Base-by-base conservation (phyloP, 2,888 invertebrate species). In the Epinotia nisella region DNA sequence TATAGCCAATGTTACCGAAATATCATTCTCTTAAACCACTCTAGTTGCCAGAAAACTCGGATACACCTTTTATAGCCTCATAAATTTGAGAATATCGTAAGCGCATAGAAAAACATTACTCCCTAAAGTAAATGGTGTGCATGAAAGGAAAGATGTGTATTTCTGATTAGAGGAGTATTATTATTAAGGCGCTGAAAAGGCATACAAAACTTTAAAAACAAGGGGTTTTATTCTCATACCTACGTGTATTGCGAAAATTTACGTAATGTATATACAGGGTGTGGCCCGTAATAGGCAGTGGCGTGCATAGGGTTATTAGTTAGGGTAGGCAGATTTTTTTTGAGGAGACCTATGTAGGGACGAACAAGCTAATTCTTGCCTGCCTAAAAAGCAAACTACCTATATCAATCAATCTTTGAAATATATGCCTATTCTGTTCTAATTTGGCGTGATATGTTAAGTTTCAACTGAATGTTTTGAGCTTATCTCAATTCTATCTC, bases 1-100 rank as follows among this genome's bases (percentile, higher is more conserved):
- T 67, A 72, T 24, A 35, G 13, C 55, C 45, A 67, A 56, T 68
- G 56, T 72, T 56, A 49, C 67, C 21, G 41, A 51, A 51, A 73
- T 61, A 39, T 13, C 55, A 68, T 62, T 72, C 56, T 62, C 56
- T 67, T 55, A 39, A 73, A 51, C 56, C 62, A 73, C 72, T 72
- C 66, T 66, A 71, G 71, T 60, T 55, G 61, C 72, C 60, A 71
- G 45, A 55, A 61, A 72, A 49, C 56, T 56, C 67, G 72, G 51
- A 21, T 53, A 55, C 71, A 68, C 68, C 55, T 62, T 73, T 73
- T 73, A 73, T 73, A 62, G 68, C 45, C 62, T 74, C 78, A 81
- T 83, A 83, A 83, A 83, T 83, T 80, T 78, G 77, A 75, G 80
- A 83, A 82, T 80, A 82, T 80, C 79, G 80, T 78, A 79, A 79